Conservation (phyloP, 2,113 vertebrate genomes). For the Anser cygnoides region DNA sequence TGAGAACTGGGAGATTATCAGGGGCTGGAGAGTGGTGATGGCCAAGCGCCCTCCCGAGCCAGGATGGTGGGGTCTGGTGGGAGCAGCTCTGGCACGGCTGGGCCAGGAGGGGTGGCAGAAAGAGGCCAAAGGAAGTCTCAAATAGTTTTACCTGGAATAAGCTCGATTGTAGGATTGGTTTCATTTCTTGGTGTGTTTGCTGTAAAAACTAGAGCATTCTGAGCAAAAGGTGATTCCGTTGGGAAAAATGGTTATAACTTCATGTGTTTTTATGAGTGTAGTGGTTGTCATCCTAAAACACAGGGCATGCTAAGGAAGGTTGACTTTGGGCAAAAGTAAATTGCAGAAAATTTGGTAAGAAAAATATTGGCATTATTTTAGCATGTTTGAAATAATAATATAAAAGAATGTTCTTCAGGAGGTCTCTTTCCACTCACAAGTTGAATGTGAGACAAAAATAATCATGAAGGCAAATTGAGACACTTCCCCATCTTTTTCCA, state of each 20-base stretch:
- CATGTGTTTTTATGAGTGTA: neutral
- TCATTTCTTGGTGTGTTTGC: neutral
- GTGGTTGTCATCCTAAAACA: neutral
- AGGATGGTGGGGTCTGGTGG: neutral
- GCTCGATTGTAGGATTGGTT: neutral
- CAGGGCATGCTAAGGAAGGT: neutral
- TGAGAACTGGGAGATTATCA: neutral
- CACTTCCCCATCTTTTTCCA: neutral
- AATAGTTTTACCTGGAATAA: neutral
- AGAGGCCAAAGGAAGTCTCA: neutral
- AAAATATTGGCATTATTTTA: constrained; percentile 1
- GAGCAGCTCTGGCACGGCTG: rapidly evolving
- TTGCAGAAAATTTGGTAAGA: neutral
- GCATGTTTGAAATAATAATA: neutral
- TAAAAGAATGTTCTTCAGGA: neutral
- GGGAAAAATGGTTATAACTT: neutral
- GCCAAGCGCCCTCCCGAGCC: neutral
- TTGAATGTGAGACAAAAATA: neutral
- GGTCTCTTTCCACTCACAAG: neutral
- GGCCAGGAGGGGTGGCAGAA: neutral
- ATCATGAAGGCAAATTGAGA: neutral
- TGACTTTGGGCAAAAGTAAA: neutral
- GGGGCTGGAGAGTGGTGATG: neutral
- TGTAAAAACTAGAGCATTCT: neutral
- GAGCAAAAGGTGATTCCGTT: neutral